Evolutionary conservation across 1,140 invertebrate species (phyloP), one percentile per base, ranked within the genome.

Genomic region (Atta cephalotes): DNA sequence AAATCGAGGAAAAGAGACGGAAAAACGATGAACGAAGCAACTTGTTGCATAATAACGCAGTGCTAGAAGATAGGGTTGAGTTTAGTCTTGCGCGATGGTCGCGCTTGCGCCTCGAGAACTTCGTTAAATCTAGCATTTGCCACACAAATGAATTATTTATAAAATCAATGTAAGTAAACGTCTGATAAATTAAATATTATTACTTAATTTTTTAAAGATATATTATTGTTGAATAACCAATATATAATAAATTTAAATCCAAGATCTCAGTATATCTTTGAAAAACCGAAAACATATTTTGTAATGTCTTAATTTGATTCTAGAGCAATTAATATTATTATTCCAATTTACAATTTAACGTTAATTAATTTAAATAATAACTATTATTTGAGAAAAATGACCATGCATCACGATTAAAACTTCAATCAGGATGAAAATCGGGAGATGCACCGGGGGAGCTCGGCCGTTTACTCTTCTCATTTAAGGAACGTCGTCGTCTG

Each of bases 11-110:
- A 78, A 49, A 71, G 68, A 88, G 21, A 74, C 6, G 39, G 53
- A 78, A 90, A 86, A 81, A 45, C 74, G 80, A 81, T 63, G 90
- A 84, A 81, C 51, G 82, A 58, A 87, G 80, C 91, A 92, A 92
- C 91, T 92, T 92, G 91, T 92, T 92, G 91, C 91, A 87, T 90
- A 92, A 91, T 92, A 88, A 91, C 84, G 87, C 71, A 77, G 88
- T 10, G 78, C 77, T 58, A 81, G 86, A 87, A 70, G 90, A 81
- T 84, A 89, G 82, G 84, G 87, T 80, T 65, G 84, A 87, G 72
- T 62, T 49, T 79, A 77, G 85, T 80, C 77, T 81, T 79, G 90
- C 81, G 90, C 82, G 82, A 89, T 87, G 62, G 66, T 21, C 56
- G 80, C 90, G 85, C 89, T 87, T 91, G 90, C 87, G 84, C 80